Base-by-base conservation (phyloP, 2,888 invertebrate species). In the Leucophenga montana region DNA sequence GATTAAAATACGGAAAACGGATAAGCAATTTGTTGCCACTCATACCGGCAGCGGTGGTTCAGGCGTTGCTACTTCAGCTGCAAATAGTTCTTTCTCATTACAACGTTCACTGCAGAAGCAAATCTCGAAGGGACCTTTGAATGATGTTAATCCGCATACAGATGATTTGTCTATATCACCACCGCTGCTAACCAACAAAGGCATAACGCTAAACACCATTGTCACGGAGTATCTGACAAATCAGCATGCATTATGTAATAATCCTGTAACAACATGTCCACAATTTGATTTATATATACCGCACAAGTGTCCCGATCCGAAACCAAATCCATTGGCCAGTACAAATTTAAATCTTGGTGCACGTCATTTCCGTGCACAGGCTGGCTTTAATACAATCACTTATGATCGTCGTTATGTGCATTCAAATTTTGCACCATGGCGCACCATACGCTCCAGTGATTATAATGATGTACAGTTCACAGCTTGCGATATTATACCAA, bases 241-340 rank as follows among this genome's bases (percentile, higher is more conserved):
- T 90, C 99, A 99, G 89, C 99, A 99, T 90, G 95, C 98, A n/a
- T 90, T 97, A 8, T 99, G 99, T 90, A 96, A 95, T 89, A 97
- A 98, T 89, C 99, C 99, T 0, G 97, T 99, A 90, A 95, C 96
- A 44, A 98, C 97, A 0, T 99, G 98, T 89, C 98, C 99, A 0
- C 96, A 97, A 86, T 99, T 99, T 86, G 97, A 97, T 87, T 90
- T 99, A 48, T 96, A 97, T 85, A 95, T 95, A 76, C 98, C 98
- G 0, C 99, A 99, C 90, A 95, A 96, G 84, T 99, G 99, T 89
- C 99, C 99, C 0, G 96, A 96, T 89, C 95, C 95, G 0, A 92
- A 92, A 80, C 92, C 93, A 66, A 88, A 87, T 71, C 85, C 88
- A 39, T 71, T 83, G 14, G 73, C 82, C 9, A 87, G 85, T 69